Evolutionary conservation across 2,797 vertebrate genomes (phyloP).

Genomic region (Coluber constrictor): DNA sequence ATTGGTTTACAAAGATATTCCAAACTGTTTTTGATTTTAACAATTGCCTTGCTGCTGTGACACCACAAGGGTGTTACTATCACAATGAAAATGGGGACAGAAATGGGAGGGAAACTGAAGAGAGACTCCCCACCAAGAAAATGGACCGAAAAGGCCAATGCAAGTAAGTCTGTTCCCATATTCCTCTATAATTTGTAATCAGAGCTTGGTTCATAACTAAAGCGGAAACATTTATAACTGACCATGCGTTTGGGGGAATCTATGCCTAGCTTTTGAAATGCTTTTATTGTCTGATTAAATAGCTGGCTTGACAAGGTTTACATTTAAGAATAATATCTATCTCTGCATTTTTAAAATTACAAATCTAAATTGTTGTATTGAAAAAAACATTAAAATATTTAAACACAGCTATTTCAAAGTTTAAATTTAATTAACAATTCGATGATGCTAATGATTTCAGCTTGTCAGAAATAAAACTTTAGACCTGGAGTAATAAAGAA

Average conservation of each 20-base stretch:
- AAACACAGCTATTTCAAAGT: not conserved
- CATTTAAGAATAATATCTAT: not conserved
- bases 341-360: not conserved
- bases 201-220: not conserved
- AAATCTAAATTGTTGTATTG: not conserved
- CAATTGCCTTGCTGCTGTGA: not conserved
- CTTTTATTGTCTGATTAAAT: slow-evolving; percentile 62
- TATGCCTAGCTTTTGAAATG: not conserved
- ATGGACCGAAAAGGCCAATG: not conserved
- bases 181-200: not conserved
- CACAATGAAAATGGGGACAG: not conserved
- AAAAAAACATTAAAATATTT: not conserved
- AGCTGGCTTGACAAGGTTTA: slow-evolving; percentile 73
- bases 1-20: not conserved
- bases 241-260: not conserved
- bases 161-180: not conserved
- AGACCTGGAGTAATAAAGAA: slow-evolving; percentile 26
- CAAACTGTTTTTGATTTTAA: not conserved
- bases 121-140: not conserved
- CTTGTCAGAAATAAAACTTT: slow-evolving; percentile 35
- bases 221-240: slow-evolving; percentile 1
- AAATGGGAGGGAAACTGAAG: not conserved
- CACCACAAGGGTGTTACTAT: not conserved
- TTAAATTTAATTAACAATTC: not conserved
- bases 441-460: slow-evolving; percentile 23